A percentile compares a stretch with the other conserved stretches of the same genome.
Conservation (phyloP, 2,797 vertebrate species). For the Coranthus polyacanthus region DNA sequence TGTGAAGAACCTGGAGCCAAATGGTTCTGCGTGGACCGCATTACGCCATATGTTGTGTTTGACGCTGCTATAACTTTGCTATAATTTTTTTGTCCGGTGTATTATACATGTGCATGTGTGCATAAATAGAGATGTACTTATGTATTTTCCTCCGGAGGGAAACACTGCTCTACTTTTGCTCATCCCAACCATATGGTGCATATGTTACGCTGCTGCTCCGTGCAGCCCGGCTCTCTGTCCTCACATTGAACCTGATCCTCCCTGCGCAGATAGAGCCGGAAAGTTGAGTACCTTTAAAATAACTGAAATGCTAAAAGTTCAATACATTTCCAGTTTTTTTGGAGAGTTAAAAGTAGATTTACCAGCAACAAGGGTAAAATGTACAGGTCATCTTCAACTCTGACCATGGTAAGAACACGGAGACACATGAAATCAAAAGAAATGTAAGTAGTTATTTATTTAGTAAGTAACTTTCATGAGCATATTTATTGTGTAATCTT, state of each 20-base stretch:
- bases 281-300: constrained; percentile 21
- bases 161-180: constrained; percentile 75
- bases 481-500: no score
- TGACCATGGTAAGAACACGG: no score
- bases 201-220: constrained; percentile 61
- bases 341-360: not conserved
- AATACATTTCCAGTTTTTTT: no score
- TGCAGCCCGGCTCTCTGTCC: constrained; percentile 51
- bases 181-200: constrained; percentile 68
- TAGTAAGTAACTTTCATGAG: no score
- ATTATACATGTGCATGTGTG: constrained; percentile 50
- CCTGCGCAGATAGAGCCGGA: constrained; percentile 21
- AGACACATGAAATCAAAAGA: no score
- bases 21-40: constrained; percentile 8
- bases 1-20: constrained; percentile 28
- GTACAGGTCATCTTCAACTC: no score
- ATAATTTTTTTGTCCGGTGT: constrained; percentile 27
- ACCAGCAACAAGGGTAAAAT: no score
- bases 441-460: no score
- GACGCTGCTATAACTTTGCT: constrained; percentile 8
- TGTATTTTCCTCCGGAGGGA: constrained; percentile 77
- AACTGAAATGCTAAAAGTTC: no score
- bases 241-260: constrained; percentile 56
- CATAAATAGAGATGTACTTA: constrained; percentile 48
- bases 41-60: constrained; percentile 37